Evolutionary conservation across 2,113 vertebrate species (phyloP).

Genomic region (Scatophagus argus): DNA sequence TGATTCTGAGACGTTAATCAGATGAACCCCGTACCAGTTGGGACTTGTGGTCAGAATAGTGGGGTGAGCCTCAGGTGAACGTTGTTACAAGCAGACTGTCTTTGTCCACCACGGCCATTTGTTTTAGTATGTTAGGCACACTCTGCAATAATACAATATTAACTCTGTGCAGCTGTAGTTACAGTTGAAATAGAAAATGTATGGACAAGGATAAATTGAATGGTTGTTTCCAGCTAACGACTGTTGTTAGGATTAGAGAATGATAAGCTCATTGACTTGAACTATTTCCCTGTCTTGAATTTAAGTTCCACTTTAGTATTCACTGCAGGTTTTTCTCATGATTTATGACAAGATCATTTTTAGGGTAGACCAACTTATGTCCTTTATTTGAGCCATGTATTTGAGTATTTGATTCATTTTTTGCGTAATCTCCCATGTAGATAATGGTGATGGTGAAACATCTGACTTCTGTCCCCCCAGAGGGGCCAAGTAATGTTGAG

Average conservation of each 20-base stretch:
- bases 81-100: background rate
- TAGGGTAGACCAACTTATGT: background rate
- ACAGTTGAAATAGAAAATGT: background rate
- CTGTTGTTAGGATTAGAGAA: slow-evolving; percentile 28
- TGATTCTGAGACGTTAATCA: slow-evolving; percentile 80
- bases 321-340: background rate
- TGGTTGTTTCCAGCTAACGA: slow-evolving; percentile 19
- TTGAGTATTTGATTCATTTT: background rate
- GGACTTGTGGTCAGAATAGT: slow-evolving; percentile 41
- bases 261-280: slow-evolving; percentile 8
- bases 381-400: background rate
- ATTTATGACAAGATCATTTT: slow-evolving; percentile 2
- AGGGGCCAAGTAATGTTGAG: background rate
- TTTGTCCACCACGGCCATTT: background rate
- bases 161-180: background rate
- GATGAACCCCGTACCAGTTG: slow-evolving; percentile 66
- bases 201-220: slow-evolving; percentile 20
- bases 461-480: background rate
- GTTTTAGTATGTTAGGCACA: background rate
- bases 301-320: too few relatives aligned
- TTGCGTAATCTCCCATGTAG: background rate
- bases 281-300: background rate
- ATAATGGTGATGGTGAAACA: background rate
- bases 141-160: background rate
- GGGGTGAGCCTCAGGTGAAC: slow-evolving; percentile 27